Evolutionary conservation across 2,113 vertebrate genomes (phyloP), one percentile per base, ranked within the genome.

Genomic region (Narcine bancroftii): DNA sequence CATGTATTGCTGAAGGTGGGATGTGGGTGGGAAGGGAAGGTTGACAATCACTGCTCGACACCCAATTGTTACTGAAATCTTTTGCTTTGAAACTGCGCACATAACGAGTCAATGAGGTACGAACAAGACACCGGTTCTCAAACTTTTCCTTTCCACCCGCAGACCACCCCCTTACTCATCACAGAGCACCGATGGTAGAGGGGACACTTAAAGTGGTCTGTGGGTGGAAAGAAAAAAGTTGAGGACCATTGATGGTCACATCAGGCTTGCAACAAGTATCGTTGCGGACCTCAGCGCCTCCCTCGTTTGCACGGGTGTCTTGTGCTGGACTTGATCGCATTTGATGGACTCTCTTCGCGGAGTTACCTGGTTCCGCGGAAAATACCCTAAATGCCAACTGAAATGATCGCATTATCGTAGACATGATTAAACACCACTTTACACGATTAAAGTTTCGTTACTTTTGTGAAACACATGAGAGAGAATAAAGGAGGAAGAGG

Each of bases 311-410:
- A n/a, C n/a, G n/a, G n/a, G n/a, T n/a, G n/a, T n/a, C n/a, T n/a
- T n/a, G n/a, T n/a, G n/a, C n/a, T n/a, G n/a, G n/a, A n/a, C n/a
- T n/a, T n/a, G n/a, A n/a, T n/a, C n/a, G n/a, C n/a, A n/a, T n/a
- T n/a, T n/a, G n/a, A n/a, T n/a, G n/a, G n/a, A 60, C 15, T n/a
- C 4, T 56, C 56, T 1, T 56, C 9, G 26, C 33, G 45, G 76
- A 10, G 33, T 29, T 83, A 47, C 0, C 13, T 53, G 47, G 6
- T 29, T 26, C 50, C 79, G 3, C 47, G 42, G 7, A 79, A 79
- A 79, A 79, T 79, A 72, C 11, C 79, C 33, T 29, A 87, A 60
- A 87, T 87, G 53, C 53, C 53, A 63, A 87, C 47, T 60, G 81
- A 60, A 87, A 87, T 87, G 17, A 60, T 36, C 36, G 53, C 15